Conservation (phyloP, 2,888 invertebrate species). For the Celastrina argiolus region DNA sequence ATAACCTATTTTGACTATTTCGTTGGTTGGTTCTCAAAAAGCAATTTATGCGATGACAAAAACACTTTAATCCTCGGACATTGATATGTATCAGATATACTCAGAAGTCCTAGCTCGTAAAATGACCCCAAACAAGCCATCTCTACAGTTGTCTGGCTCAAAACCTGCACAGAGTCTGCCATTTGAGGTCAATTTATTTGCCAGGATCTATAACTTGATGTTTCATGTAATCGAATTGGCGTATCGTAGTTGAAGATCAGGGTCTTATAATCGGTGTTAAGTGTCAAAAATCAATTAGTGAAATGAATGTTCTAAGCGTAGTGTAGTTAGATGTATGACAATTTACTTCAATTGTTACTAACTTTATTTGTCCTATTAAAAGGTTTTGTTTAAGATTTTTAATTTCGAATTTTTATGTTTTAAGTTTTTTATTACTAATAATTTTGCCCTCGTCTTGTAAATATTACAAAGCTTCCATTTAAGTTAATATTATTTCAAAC, state of each 20-base stretch:
- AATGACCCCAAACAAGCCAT: neutral
- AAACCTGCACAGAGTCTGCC: neutral
- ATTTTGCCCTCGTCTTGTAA: neutral
- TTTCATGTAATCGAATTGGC: constrained; percentile 14
- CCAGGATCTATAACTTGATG: neutral
- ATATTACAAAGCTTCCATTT: neutral
- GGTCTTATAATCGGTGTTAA: constrained; percentile 59
- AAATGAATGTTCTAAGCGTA: constrained; percentile 29
- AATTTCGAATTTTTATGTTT: neutral
- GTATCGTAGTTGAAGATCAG: constrained; percentile 56
- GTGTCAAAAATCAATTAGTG: constrained; percentile 54
- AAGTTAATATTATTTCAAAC: neutral
- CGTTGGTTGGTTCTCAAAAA: neutral
- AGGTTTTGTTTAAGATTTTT: neutral
- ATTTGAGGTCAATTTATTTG: neutral
- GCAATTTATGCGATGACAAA: neutral
- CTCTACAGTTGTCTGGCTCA: neutral
- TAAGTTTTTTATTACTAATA: neutral
- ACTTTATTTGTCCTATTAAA: neutral
- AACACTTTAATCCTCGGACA: neutral
- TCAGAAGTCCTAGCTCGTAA: neutral
- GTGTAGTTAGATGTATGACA: constrained; percentile 10
- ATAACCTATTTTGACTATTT: neutral
- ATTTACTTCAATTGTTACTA: neutral
- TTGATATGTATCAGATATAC: neutral